Evolutionary conservation across 2,888 invertebrate genomes (phyloP).

Genomic region (Petrolisthes manimaculis): DNA sequence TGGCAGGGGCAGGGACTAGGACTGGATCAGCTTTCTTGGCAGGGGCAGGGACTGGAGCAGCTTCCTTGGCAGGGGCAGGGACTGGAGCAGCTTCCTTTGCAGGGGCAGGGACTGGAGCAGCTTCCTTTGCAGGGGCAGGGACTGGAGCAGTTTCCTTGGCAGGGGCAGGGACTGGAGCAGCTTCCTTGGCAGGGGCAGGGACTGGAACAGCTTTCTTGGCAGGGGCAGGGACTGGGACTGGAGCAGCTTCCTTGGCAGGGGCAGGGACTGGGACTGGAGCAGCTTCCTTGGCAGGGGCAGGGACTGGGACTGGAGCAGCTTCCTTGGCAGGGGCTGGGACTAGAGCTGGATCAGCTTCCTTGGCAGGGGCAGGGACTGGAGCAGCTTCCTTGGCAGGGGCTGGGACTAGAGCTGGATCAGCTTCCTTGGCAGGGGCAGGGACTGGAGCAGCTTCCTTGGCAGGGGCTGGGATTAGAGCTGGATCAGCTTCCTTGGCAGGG

Average conservation of each 20-base stretch:
- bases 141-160: background rate
- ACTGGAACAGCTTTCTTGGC: constrained; percentile 11
- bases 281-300: background rate
- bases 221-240: background rate
- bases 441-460: background rate
- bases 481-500: background rate
- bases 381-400: constrained; percentile 15
- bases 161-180: background rate
- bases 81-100: constrained; percentile 13
- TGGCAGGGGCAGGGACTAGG: constrained; percentile 8
- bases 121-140: constrained; percentile 1
- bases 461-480: background rate
- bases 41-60: constrained; percentile 9
- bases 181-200: constrained; percentile 2
- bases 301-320: background rate
- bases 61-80: background rate
- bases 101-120: background rate
- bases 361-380: constrained; percentile 11
- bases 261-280: background rate
- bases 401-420: background rate
- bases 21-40: constrained; percentile 6
- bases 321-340: constrained; percentile 16
- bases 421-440: background rate
- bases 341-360: background rate
- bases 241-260: background rate